Base-by-base conservation (phyloP, 2,888 invertebrate species). In the Periphyllus acericola region DNA sequence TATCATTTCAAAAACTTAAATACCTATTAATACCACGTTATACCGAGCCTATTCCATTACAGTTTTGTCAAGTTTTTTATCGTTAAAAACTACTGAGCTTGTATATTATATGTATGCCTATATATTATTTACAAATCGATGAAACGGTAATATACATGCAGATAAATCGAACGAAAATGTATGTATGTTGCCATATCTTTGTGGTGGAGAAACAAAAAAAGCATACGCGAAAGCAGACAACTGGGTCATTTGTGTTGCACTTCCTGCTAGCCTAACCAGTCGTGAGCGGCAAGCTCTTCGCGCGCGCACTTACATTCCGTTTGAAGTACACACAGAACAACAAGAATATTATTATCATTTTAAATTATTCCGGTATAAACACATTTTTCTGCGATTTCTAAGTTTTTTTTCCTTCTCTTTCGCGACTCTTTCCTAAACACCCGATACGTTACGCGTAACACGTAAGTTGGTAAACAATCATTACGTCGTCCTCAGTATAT, bases 301-400 rank as follows among this genome's bases (percentile, higher is more conserved):
- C 34, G 32, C 34, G 32, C 19, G 17, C 11, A 72, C 34, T 72
- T 36, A 55, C 29, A 55, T 81, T 71, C 68, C 5, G 32, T 55
- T 34, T 19, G 32, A 83, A 72, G n/a, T n/a, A 21, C 72, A n/a
- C 9, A 32, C 55, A 34, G 55, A 25, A 60, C 17, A 52, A 52
- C 34, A n/a, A n/a, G 68, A 72, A 36, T 19, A 46, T 46, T 25
- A 68, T 82, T 71, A 71, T 14, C 71, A 60, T 40, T n/a, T n/a
- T n/a, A n/a, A n/a, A 66, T 68, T 29, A 72, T 55, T 55, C 72
- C 9, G n/a, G 52, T 34, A 72, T 6, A 36, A 55, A 83, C 55
- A 55, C 34, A 71, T 72, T 83, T 78, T 81, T 83, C 72, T 34
- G 72, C n/a, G 83, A 72, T 83, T 83, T 83, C 55, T 55, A 72